Base-by-base conservation (phyloP, 2,888 invertebrate genomes). In the Gari tellinella region DNA sequence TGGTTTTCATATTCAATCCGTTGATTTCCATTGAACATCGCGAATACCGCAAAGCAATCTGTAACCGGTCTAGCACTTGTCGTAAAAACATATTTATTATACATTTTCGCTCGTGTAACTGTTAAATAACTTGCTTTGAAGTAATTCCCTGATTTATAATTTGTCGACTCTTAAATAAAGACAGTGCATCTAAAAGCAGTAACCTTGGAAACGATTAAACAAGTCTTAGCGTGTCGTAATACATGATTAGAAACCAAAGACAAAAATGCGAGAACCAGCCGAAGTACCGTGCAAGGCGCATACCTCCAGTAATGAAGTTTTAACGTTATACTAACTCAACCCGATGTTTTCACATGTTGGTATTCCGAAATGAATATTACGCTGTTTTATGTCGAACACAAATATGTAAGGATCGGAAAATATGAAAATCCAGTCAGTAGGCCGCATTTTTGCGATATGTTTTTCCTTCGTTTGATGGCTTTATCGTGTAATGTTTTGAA, bases 381-480 rank as follows among this genome's bases (percentile, higher is more conserved):
- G 52, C 63, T 66, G 75, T 75, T 75, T 75, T 70, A 75, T 75
- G 75, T 75, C 58, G 69, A 69, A 53, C 66, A 62, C 57, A 75
- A 75, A 57, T 69, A 78, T 78, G 77, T 62, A 21, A 78, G 63
- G 72, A 69, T 73, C 69, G 77, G 26, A 53, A 78, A 78, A 69
- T 72, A 78, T 78, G 77, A 73, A 69, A 65, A 72, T 69, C 57
- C 43, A 78, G 65, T 62, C 77, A 55, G 72, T 66, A 66, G 66
- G 60, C 46, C 23, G 55, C 72, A 78, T 78, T 73, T 69, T 78
- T 72, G 58, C 64, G 66, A 60, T 63, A 66, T 73, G 72, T 69
- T 73, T 78, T 78, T 60, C 43, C 60, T 62, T 56, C 49, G 43
- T 62, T 58, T 78, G 77, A 78, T 78, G 72, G 57, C 77, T 78